Evolutionary conservation across 64 coral and sea anemone genomes (phyloP).

Genomic region (Hydrozoanthus tunicans): DNA sequence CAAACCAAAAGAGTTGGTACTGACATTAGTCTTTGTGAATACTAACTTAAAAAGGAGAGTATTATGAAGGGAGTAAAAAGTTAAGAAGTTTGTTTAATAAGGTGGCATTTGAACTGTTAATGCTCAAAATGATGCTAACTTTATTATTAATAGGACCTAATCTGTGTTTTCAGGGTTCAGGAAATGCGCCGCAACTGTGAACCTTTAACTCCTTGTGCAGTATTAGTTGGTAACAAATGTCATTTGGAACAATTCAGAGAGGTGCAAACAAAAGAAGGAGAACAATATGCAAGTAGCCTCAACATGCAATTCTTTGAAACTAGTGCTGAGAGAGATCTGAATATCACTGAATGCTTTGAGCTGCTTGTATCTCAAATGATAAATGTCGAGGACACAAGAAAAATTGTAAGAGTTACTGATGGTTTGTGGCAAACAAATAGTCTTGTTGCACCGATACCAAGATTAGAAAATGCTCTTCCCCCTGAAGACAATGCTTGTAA

Average conservation of each 20-base stretch:
- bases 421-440: neutral
- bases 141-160: neutral
- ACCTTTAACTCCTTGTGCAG: conserved; percentile 39
- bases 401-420: neutral
- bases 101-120: no score
- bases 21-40: no score
- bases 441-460: neutral
- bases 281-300: conserved; percentile 62
- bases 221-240: conserved; percentile 91
- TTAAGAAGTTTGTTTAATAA: no score
- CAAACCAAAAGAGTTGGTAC: no score
- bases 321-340: conserved; percentile 83
- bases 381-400: neutral
- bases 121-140: neutral
- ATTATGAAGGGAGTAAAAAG: no score
- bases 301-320: conserved; percentile 86
- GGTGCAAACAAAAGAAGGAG: conserved; percentile 70
- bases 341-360: conserved; percentile 83
- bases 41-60: no score
- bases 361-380: conserved; percentile 63
- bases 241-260: conserved; percentile 63
- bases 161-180: conserved; percentile 42
- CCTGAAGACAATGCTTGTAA: neutral
- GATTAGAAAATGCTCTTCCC: neutral
- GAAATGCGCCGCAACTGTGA: conserved; percentile 66